These are phyloP conservation scores for Gobius niger DNA, from an alignment of 2,113 vertebrate species.

Conservation along the genomic window DNA sequence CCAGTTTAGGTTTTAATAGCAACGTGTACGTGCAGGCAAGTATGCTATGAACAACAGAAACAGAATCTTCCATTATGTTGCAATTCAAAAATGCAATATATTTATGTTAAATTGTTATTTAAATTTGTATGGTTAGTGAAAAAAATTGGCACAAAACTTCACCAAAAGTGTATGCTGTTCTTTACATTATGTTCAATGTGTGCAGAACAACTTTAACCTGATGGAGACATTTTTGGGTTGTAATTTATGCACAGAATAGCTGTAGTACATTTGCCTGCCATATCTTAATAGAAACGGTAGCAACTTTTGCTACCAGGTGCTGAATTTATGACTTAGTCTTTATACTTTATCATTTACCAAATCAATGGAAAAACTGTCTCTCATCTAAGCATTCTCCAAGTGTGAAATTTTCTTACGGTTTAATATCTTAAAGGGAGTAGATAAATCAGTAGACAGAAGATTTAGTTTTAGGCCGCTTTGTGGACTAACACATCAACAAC, in stretches of 20 bases:
- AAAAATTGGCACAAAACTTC: constrained; percentile 69
- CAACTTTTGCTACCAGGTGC: constrained; percentile 76
- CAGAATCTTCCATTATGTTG: constrained; percentile 58
- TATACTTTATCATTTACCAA: constrained; percentile 73
- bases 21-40: constrained; percentile 38
- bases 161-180: constrained; percentile 60
- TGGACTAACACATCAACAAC: constrained; percentile 66
- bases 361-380: constrained; percentile 68
- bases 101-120: constrained; percentile 61
- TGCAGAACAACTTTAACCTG: constrained; percentile 66
- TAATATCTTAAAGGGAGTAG: constrained; percentile 70
- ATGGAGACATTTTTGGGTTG: constrained; percentile 56
- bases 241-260: constrained; percentile 66
- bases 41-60: constrained; percentile 44
- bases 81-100: constrained; percentile 74
- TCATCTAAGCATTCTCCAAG: constrained; percentile 67
- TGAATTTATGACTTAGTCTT: constrained; percentile 76
- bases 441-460: constrained; percentile 55
- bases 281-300: constrained; percentile 69
- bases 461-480: constrained; percentile 63
- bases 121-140: constrained; percentile 43
- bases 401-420: constrained; percentile 74
- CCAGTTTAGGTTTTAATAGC: constrained; percentile 37
- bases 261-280: constrained; percentile 69
- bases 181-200: constrained; percentile 46